Base-by-base conservation (phyloP, 1,140 invertebrate species). In the Phymastichus coffea region DNA sequence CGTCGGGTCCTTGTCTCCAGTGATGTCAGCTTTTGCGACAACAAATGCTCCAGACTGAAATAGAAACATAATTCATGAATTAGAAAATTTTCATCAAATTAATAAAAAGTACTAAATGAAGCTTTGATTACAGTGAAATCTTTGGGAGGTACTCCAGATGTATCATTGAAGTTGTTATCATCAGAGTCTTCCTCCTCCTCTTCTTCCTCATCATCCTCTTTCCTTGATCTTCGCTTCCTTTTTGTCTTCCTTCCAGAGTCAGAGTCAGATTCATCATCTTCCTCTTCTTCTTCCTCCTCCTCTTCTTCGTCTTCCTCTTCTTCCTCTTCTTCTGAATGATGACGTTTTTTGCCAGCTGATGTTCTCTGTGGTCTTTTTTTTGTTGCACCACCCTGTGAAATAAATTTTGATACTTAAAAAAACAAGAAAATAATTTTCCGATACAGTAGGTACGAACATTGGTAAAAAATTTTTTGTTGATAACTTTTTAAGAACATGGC, bases 1-100 rank as follows among this genome's bases (percentile, higher is more conserved):
- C 64, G 84, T 86, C 52, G 86, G 79, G 72, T 87, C 84, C 49
- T 75, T 82, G 33, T 81, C 80, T 54, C 80, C 80, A 63, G 81
- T 80, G 17, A 87, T 80, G 70, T 88, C 86, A 59, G 81, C 80
- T 80, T 87, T 88, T 64, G 86, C 74, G 58, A 88, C 79, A 19
- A 88, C 86, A 75, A 87, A 88, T 70, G 85, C 85, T 54, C 86
- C 86, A 70, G 85, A 86, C 86, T 87, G 66, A 40, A 82, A 83
- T 44, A 12, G 47, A 28, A 53, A 35, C 30, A 17, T 25, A 28
- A 33, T 54, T 38, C 15, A 33, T 41, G 30, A n/a, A 35, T 35
- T 30, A 43, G 35, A 59, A 8, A 65, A 57, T 28, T 25, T 2
- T 8, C n/a, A 38, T 26, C 40, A 58, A 53, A 38, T 30, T 53